Evolutionary conservation across 2,888 invertebrate species (phyloP).

Genomic region (Leucoptera coffeella): DNA sequence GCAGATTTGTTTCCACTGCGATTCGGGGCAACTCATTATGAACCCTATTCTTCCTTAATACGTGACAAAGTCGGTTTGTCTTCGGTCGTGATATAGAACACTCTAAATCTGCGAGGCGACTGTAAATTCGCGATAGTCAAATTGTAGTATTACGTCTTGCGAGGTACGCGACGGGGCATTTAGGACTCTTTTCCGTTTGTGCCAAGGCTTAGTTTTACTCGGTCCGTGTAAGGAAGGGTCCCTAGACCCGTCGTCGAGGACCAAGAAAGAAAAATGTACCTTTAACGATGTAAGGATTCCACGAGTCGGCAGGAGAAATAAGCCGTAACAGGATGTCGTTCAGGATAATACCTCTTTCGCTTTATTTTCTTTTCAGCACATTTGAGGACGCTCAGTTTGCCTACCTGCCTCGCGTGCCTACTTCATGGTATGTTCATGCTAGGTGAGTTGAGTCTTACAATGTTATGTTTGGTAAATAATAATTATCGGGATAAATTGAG

Average conservation of each 20-base stretch:
- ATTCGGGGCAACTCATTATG: too few species aligned
- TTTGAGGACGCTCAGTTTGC: slow-evolving; percentile 13
- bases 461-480: too few species aligned
- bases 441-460: too few species aligned
- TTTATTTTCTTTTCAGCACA: slow-evolving; percentile 29
- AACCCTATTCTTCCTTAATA: too few species aligned
- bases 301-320: slow-evolving; percentile 42
- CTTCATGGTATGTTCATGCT: too few species aligned
- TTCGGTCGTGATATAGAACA: not conserved
- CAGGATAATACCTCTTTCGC: slow-evolving; percentile 41
- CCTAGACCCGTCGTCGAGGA: slow-evolving; percentile 41
- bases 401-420: too few species aligned
- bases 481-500: slow-evolving; percentile 20
- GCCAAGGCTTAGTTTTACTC: too few species aligned
- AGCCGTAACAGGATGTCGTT: slow-evolving; percentile 50
- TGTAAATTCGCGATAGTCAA: slow-evolving; percentile 52
- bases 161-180: slow-evolving; percentile 32
- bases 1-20: slow-evolving; percentile 54
- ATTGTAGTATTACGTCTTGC: slow-evolving; percentile 50
- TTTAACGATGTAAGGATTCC: slow-evolving; percentile 47
- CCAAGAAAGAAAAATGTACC: slow-evolving; percentile 51
- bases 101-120: slow-evolving; percentile 12
- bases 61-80: too few species aligned
- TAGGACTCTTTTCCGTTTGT: too few species aligned
- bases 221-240: slow-evolving; percentile 39